Base-by-base conservation (phyloP, 2,797 vertebrate genomes). In the Setipinna tenuifilis region DNA sequence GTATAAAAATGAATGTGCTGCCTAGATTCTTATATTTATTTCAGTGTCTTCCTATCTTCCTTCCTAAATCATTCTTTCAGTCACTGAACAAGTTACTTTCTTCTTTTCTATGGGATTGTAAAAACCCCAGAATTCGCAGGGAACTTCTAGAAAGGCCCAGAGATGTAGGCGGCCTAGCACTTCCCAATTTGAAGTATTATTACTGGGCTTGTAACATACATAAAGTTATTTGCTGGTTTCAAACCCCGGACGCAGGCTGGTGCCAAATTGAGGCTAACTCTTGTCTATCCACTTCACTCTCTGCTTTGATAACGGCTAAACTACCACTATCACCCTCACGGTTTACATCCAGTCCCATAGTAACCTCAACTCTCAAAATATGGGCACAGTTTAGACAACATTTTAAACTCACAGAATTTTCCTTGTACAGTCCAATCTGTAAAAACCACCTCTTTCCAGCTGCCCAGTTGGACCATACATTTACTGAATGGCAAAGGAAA, bases 41-140 rank as follows among this genome's bases (percentile, higher is more conserved):
- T 54, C 50, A 54, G 14, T 54, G 50, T 54, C 50, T 54, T 10
- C 50, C 50, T 62, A 83, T 59, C 84, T 84, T 88, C 35, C 83
- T 83, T 78, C 25, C 81, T 25, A 82, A 82, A 82, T 50, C 25
- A 25, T 82, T 82, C 1, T 82, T 82, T 82, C 81, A 48, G 50
- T 5, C 71, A 28, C 17, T 78, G 28, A 25, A 78, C 28, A 78
- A 35, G 16, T 35, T 16, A 11, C 25, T 78, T 12, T 10, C 71
- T 78, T 17, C 23, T 3, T 78, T 78, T 78, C 25, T 78, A 1
- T 78, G 71, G 71, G 71, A 14, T 28, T 6, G 71, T 25, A 78
- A 25, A 78, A 35, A 9, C 10, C 2, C 71, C 25, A 25, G 71
- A 4, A 31, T 78, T 31, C 71, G 28, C 6, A 78, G 11, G 25